Conservation (phyloP, 37 sponge, comb jelly and placozoan genomes). For the Diacarnus erythraeanus region DNA sequence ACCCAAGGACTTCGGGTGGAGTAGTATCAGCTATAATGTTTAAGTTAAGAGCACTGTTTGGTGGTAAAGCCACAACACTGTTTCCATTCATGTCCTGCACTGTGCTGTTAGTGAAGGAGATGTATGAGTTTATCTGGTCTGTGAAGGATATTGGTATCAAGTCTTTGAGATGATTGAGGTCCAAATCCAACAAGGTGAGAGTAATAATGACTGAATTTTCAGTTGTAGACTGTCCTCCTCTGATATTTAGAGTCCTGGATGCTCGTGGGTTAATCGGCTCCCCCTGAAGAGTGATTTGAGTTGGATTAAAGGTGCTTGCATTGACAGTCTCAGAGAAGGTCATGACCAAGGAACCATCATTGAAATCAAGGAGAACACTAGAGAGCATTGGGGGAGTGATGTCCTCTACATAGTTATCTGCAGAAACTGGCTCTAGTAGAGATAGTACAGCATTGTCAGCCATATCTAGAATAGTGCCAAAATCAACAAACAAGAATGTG, state of each 20-base stretch:
- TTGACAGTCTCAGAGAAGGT: conserved; percentile 84
- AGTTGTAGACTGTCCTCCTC: conserved; percentile 38
- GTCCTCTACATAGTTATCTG: conserved; percentile 49
- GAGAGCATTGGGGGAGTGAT: conserved; percentile 44
- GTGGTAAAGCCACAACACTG: conserved; percentile 22
- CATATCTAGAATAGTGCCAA: conserved; percentile 70
- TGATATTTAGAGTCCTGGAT: conserved; percentile 25
- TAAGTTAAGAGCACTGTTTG: conserved; percentile 20
- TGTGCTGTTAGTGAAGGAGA: conserved; percentile 45
- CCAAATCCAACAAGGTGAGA: conserved; percentile 47
- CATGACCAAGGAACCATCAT: conserved; percentile 58
- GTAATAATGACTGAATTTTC: conserved; percentile 48
- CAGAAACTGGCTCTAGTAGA: conserved; percentile 6
- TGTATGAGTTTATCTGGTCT: conserved; percentile 10
- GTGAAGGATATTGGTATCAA: conserved; percentile 31
- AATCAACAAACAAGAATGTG: conserved; percentile 54
- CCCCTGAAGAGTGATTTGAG: conserved; percentile 57
- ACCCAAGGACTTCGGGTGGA: conserved; percentile 37
- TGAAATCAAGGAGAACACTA: conserved; percentile 47
- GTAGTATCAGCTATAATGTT: conserved; percentile 36
- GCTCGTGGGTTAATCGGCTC: conserved; percentile 16
- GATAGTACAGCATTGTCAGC: conserved; percentile 42
- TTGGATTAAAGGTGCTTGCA: conserved; percentile 47
- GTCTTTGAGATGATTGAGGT: conserved; percentile 71
- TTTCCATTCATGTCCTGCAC: conserved; percentile 87